Evolutionary conservation across 2,888 invertebrate genomes (phyloP), one percentile per base, ranked within the genome.

Genomic region (Dendrolimus pini): DNA sequence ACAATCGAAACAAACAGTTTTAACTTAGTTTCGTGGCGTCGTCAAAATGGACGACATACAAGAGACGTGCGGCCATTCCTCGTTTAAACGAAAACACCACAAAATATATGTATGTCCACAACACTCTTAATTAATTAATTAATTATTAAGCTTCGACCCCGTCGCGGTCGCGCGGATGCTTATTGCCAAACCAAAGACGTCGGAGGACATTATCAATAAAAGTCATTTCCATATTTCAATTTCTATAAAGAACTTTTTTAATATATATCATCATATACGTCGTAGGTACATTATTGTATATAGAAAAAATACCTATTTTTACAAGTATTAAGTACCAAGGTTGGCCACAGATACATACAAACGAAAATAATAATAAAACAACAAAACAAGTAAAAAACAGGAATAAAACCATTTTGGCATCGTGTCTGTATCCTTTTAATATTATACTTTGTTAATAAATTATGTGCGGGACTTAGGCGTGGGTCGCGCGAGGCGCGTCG

Each of bases 381-480:
- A 89, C 85, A 88, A 87, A 89, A 89, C 85, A 87, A 89, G 83
- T 83, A 85, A 88, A 84, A 88, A 88, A 89, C 87, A 87, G 88
- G 89, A 87, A 88, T 88, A 84, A 85, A 88, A 89, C 88, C 89
- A 89, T 89, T 89, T 89, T 89, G 89, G 89, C 89, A 89, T 89
- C 88, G 88, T 83, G 86, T 88, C 85, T 86, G 86, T 85, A 78
- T 83, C 75, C 74, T 81, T 84, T 85, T 79, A 80, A 83, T 82
- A 83, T 82, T 82, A 79, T 84, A 80, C 80, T 77, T 79, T 77
- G 73, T 81, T 75, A 83, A 85, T 86, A 85, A 81, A 85, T 81
- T 76, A 81, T 74, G 75, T 72, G 80, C 75, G 83, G 78, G 83
- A 80, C 71, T 74, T 77, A 73, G 75, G 75, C 70, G 69, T 71